A percentile compares a stretch with the other conserved stretches of the same genome.
Evolutionary conservation across 1,140 invertebrate genomes (phyloP).

Genomic region (Gerris buenoi): DNA sequence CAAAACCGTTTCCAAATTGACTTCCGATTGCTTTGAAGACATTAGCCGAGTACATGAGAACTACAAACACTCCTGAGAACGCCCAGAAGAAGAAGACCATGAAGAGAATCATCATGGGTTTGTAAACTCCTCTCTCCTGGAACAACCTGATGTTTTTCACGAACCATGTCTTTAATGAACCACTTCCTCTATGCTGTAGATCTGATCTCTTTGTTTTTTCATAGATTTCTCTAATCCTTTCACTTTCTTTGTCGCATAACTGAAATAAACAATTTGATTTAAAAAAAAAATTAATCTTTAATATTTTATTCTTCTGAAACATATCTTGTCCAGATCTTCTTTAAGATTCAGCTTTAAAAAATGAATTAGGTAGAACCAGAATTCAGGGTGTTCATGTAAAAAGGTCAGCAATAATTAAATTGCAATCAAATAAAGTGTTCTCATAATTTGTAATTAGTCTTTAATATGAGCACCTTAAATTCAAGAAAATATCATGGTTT

Average conservation of each 20-base stretch:
- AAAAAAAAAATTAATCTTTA: background rate
- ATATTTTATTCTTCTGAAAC: background rate
- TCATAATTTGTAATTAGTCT: too few species aligned
- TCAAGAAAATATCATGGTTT: too few species aligned
- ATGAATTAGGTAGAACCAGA: too few species aligned
- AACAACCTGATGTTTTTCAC: slow-evolving; percentile 4
- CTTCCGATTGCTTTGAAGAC: slow-evolving; percentile 36
- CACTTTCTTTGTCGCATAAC: background rate
- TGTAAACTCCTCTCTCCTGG: slow-evolving; percentile 31
- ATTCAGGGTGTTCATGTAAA: too few species aligned
- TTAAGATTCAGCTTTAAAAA: background rate
- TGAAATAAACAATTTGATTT: background rate
- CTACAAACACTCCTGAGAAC: slow-evolving; percentile 40
- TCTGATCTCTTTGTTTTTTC: background rate
- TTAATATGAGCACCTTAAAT: too few species aligned
- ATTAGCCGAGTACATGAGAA: slow-evolving; percentile 51
- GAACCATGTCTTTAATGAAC: background rate
- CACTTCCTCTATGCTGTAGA: background rate
- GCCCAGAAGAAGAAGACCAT: slow-evolving; percentile 40
- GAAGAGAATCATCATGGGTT: slow-evolving; percentile 35
- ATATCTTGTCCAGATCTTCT: too few species aligned
- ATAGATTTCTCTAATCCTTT: background rate
- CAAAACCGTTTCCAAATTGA: slow-evolving; percentile 13
- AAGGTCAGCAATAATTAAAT: too few species aligned
- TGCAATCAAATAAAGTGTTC: too few species aligned